Evolutionary conservation across 2,888 invertebrate genomes (phyloP), one percentile per base, ranked within the genome.

Genomic region (Noctua fimbriata): DNA sequence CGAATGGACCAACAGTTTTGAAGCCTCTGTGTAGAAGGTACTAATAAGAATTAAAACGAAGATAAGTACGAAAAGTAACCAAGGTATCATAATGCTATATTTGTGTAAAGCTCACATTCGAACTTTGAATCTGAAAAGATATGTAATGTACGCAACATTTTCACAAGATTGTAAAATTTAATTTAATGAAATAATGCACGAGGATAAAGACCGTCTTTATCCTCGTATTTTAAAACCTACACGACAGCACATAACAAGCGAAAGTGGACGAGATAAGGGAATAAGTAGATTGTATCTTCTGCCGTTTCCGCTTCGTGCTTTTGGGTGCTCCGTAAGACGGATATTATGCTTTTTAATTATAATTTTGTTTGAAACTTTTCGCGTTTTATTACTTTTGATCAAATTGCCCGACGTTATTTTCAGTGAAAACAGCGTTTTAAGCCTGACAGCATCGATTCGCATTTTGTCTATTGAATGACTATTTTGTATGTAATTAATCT

Each of bases 1-100:
- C 99, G 97, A 99, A 99, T 0, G 99, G 99, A 7, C 99, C 99
- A 1, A 99, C 99, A 0, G 99, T 99, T 95, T 99, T 99, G 95
- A 99, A 99, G 24, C 99, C 99, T 92, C 99, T 99, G 95, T 16
- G 2, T 32, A 75, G 10, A 65, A 44, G 1, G 4, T 32, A 24
- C 9, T 4, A 21, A 24, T 28, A 12, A 16, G 18, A 3, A 18
- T 41, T 55, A 41, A 14, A 41, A 72, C 16, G 18, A 49, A 12
- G 18, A 55, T 3, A 16, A 3, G 28, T 4, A 14, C 60, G 7
- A 60, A 16, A 60, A 32, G 0, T 32, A 28, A 7, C 0, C 18
- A 0, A 63, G 9, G 9, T 3, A 21, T 32, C 4, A 36, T 36
- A 32, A 63, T 21, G 63, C 9, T 65, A 32, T 21, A 3, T 65